Evolutionary conservation across 2,113 vertebrate species (phyloP).

Genomic region (Chloroceryle aenea): DNA sequence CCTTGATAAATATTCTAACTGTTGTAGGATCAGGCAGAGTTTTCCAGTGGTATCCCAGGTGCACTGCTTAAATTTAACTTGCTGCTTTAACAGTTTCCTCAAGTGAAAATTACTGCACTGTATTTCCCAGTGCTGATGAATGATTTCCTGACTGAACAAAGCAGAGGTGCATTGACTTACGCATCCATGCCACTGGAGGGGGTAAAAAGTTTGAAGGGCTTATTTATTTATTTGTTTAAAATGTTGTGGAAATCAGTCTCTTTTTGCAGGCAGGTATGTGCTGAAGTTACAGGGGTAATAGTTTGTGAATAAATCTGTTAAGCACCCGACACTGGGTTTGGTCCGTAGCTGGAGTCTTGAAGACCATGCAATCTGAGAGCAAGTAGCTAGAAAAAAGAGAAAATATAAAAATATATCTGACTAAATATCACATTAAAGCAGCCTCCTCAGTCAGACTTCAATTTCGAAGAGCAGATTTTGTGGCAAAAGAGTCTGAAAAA

Average conservation of each 20-base stretch:
- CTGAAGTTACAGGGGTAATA: neutral
- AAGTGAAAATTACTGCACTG: neutral
- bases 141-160: neutral
- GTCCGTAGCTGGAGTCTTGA: neutral
- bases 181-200: neutral
- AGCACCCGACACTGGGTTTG: neutral
- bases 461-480: neutral
- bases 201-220: neutral
- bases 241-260: neutral
- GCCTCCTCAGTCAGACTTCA: fast-evolving
- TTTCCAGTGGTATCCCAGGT: neutral
- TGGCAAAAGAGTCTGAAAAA: fast-evolving
- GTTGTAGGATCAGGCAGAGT: neutral
- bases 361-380: neutral
- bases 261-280: neutral
- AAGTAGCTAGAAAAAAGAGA: neutral
- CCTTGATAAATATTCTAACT: neutral
- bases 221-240: no score
- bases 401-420: neutral
- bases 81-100: neutral
- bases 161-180: neutral
- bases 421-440: neutral
- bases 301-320: neutral
- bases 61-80: neutral
- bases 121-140: neutral